A percentile compares a stretch with the other conserved stretches of the same genome.
Conservation (phyloP, 2,888 invertebrate genomes). For the Anarsia innoxiella region DNA sequence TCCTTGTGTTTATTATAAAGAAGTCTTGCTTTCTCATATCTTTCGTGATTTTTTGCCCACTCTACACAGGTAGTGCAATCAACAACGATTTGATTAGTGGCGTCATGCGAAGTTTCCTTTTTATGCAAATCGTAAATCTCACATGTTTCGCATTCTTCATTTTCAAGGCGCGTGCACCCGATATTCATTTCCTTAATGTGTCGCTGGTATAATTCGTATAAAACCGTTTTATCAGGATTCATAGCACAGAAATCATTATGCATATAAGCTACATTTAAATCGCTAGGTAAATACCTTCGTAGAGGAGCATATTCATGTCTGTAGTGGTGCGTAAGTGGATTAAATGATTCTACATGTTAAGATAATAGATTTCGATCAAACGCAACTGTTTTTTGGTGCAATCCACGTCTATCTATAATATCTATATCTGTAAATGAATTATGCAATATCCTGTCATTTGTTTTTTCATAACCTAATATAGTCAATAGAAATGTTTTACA, state of each 20-base stretch:
- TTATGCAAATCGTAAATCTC: conserved; percentile 6
- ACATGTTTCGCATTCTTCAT: conserved; percentile 19
- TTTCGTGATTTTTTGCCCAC: conserved; percentile 12
- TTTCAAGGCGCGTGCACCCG: conserved; percentile 12
- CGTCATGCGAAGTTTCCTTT: neutral
- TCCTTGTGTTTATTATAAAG: conserved; percentile 6
- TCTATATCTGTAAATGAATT: neutral
- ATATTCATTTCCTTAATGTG: conserved; percentile 15
- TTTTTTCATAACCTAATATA: conserved; percentile 14
- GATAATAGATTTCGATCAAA: conserved; percentile 7
- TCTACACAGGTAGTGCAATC: conserved; percentile 7
- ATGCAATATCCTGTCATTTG: conserved; percentile 11
- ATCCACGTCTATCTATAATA: conserved; percentile 9
- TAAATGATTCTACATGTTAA: conserved; percentile 13
- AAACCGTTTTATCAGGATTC: conserved; percentile 13
- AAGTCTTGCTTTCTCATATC: conserved; percentile 4
- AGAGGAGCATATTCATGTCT: conserved; percentile 14
- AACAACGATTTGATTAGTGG: neutral
- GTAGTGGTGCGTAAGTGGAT: conserved; percentile 16
- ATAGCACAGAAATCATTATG: conserved; percentile 10
- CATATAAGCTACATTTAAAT: conserved; percentile 14
- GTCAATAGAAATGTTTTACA: conserved; percentile 14
- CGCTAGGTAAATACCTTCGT: conserved; percentile 16
- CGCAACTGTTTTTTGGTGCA: conserved; percentile 1
- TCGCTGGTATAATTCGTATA: conserved; percentile 12